A percentile compares a stretch with the other conserved stretches of the same genome.
These are phyloP conservation scores for Philonicus albiceps DNA, from an alignment of 2,888 invertebrate species.

Conservation along the genomic window DNA sequence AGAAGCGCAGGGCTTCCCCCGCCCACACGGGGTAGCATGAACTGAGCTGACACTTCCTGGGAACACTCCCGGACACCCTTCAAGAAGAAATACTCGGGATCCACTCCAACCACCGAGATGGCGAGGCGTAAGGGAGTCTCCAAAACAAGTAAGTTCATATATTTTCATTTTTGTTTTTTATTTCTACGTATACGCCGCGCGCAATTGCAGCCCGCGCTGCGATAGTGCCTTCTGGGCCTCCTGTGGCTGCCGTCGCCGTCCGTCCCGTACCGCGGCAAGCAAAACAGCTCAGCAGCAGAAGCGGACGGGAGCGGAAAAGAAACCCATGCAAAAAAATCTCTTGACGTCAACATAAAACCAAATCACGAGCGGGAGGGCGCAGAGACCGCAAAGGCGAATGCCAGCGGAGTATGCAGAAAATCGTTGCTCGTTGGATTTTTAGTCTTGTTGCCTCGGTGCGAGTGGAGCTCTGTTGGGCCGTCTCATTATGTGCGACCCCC, in stretches of 20 bases:
- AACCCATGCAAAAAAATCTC: background rate
- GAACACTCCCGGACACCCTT: background rate
- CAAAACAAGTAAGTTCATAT: slow-evolving; percentile 47
- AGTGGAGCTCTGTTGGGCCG: background rate
- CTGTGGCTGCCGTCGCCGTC: too few relatives aligned
- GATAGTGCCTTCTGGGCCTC: background rate
- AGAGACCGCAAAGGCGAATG: background rate
- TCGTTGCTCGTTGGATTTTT: slow-evolving; percentile 20
- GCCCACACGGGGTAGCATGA: background rate
- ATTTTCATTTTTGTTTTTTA: background rate
- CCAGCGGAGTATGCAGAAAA: slow-evolving; percentile 29
- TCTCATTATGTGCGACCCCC: background rate
- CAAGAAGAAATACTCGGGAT: background rate
- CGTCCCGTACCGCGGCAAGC: background rate
- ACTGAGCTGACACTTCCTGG: background rate
- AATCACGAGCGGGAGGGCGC: background rate
- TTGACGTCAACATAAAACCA: slow-evolving; percentile 33
- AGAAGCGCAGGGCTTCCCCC: background rate
- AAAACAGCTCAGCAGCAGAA: background rate
- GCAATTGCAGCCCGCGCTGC: background rate
- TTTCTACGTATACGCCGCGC: background rate
- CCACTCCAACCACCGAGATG: slow-evolving; percentile 33
- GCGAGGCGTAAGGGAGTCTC: slow-evolving; percentile 48
- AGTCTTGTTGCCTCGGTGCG: background rate
- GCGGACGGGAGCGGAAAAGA: background rate